Evolutionary conservation across 2,888 invertebrate genomes (phyloP), one percentile per base, ranked within the genome.

Genomic region (Malthinus flaveolus): DNA sequence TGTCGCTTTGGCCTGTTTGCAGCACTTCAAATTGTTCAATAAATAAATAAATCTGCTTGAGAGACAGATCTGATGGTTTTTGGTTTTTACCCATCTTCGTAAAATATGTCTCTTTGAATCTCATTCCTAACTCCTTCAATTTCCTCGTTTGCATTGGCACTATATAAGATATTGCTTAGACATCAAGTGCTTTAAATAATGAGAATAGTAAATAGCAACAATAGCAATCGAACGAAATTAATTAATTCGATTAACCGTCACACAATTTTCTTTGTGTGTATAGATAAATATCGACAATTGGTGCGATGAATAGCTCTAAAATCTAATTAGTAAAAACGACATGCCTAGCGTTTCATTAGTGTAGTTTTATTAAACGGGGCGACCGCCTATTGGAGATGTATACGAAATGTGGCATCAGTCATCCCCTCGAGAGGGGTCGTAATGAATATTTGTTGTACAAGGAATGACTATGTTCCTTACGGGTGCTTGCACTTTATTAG

Each of bases 361-460:
- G 56, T 61, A 66, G 68, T 73, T 73, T 75, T 74, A 75, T 76
- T 75, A 76, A 75, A 75, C 69, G 71, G 74, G 73, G 73, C 67
- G 73, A 66, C 68, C 68, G 62, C 62, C 59, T 66, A 33, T 44
- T 45, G 66, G 61, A 59, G 61, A 66, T 60, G 62, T 62, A 61
- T 57, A 61, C 61, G 51, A 49, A 51, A 49, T 59, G 63, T 56
- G 56, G 56, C 47, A 37, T 53, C 58, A 54, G 56, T 58, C 62
- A 49, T 59, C 55, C 56, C 51, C 51, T 62, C 48, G 68, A 68
- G 70, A 59, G 70, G 66, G 65, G 66, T 64, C 64, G 71, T 75
- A 74, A 75, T 75, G 75, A 75, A 75, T 75, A 75, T 74, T 74
- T 74, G 75, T 74, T 67, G 68, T 71, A 71, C 73, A 71, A 71